A percentile compares a stretch with the other conserved stretches of the same genome.
Conservation (phyloP, 2,888 invertebrate genomes). For the Subacronicta megacephala region DNA sequence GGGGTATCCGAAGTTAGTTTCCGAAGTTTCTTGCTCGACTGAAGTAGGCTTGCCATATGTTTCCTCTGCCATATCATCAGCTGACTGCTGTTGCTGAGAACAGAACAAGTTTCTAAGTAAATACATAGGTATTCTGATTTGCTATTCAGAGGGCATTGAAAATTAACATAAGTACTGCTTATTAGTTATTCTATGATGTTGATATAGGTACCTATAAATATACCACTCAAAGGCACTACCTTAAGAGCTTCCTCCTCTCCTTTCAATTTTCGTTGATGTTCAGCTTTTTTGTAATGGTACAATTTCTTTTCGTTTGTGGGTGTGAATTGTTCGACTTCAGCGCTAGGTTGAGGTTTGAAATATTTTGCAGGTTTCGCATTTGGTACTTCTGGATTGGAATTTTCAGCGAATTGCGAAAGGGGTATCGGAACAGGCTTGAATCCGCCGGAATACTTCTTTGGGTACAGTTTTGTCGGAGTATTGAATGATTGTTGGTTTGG, state of each 20-base stretch:
- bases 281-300: constrained; percentile 84
- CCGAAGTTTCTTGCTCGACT: constrained; percentile 80
- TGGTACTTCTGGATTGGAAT: constrained; percentile 73
- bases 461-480: constrained; percentile 88
- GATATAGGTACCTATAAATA: too few relatives aligned
- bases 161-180: too few relatives aligned
- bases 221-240: constrained; percentile 58
- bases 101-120: constrained; percentile 46
- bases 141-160: constrained; percentile 35
- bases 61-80: constrained; percentile 53
- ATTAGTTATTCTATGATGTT: too few relatives aligned
- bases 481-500: constrained; percentile 73
- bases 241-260: constrained; percentile 66
- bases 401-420: constrained; percentile 73
- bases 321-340: constrained; percentile 68
- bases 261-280: constrained; percentile 85
- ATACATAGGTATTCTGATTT: constrained; percentile 34
- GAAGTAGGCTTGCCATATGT: constrained; percentile 62
- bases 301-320: constrained; percentile 76
- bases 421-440: constrained; percentile 85
- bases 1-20: constrained; percentile 77
- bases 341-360: constrained; percentile 72
- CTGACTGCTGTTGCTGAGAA: constrained; percentile 61
- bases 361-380: constrained; percentile 81
- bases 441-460: constrained; percentile 89